Conservation (phyloP, 2,888 invertebrate genomes). For the Morpho achilles region DNA sequence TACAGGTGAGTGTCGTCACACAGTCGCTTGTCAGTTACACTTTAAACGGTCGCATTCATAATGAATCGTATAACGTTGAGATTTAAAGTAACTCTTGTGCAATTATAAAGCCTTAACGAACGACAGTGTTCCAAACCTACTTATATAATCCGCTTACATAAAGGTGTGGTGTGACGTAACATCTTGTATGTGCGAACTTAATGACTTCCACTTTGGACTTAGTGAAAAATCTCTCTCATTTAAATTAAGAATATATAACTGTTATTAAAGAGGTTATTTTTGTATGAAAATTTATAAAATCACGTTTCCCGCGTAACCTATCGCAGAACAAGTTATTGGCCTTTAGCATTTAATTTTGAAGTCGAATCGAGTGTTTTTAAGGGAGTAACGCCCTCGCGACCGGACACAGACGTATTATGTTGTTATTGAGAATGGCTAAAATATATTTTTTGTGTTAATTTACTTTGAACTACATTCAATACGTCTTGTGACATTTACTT, state of each 20-base stretch:
- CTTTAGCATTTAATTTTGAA: conserved; percentile 7
- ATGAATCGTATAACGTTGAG: conserved; percentile 21
- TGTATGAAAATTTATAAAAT: too few relatives aligned
- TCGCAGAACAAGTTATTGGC: conserved; percentile 9
- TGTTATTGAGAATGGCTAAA: conserved; percentile 53
- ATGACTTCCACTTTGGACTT: conserved; percentile 39
- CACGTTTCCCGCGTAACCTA: not conserved
- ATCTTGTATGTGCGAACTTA: conserved; percentile 48
- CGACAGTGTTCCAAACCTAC: conserved; percentile 46
- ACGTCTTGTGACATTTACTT: too few relatives aligned
- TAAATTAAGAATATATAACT: conserved; percentile 34
- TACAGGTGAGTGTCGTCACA: conserved; percentile 25
- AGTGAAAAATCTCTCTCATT: conserved; percentile 5
- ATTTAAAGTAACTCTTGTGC: conserved; percentile 30
- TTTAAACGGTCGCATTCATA: conserved; percentile 22
- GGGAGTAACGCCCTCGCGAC: conserved; percentile 64
- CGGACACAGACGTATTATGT: conserved; percentile 53
- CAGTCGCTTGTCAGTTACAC: conserved; percentile 18
- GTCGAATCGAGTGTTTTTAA: conserved; percentile 17
- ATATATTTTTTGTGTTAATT: conserved; percentile 39
- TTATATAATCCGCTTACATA: conserved; percentile 69
- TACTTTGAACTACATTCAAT: conserved; percentile 8
- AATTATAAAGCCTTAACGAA: conserved; percentile 36
- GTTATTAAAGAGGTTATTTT: not conserved
- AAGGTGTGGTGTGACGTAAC: conserved; percentile 52